Percentiles rank a stretch among this genome's conserved stretches.
Conservation (phyloP, 2,797 vertebrate genomes). For the Myotis daubentonii region DNA sequence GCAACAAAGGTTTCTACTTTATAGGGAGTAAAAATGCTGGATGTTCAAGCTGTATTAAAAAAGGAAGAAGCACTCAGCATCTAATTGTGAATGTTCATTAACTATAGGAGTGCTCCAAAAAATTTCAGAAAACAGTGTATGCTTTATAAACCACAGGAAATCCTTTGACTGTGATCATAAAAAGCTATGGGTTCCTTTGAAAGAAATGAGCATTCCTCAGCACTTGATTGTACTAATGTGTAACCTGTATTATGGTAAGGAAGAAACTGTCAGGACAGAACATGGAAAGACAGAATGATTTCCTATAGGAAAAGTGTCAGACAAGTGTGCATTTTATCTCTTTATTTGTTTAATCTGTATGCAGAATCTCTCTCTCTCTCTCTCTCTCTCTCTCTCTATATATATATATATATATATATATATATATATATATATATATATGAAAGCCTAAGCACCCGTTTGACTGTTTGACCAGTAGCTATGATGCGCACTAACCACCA, state of each 20-base stretch:
- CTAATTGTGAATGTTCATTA: neutral
- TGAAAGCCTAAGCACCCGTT: too few relatives aligned
- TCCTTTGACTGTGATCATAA: neutral
- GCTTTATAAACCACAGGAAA: neutral
- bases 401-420: neutral
- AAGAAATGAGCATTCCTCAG: neutral
- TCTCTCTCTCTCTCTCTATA: too few relatives aligned
- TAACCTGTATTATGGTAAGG: neutral
- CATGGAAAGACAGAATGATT: neutral
- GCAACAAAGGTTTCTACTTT: neutral
- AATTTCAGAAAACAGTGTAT: neutral
- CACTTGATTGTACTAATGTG: neutral
- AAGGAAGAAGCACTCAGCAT: neutral
- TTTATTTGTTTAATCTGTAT: neutral
- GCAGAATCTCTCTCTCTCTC: neutral
- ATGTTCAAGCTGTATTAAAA: neutral
- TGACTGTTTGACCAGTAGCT: too few relatives aligned
- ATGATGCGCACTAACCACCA: too few relatives aligned
- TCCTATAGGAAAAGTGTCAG: neutral
- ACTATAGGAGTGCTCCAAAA: neutral
- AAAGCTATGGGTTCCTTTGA: neutral
- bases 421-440: too few relatives aligned
- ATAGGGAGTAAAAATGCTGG: too few relatives aligned
- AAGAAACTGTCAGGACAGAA: neutral
- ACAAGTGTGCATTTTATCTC: neutral